Evolutionary conservation across 2,113 vertebrate genomes (phyloP), one percentile per base, ranked within the genome.

Genomic region (Passer montanus): DNA sequence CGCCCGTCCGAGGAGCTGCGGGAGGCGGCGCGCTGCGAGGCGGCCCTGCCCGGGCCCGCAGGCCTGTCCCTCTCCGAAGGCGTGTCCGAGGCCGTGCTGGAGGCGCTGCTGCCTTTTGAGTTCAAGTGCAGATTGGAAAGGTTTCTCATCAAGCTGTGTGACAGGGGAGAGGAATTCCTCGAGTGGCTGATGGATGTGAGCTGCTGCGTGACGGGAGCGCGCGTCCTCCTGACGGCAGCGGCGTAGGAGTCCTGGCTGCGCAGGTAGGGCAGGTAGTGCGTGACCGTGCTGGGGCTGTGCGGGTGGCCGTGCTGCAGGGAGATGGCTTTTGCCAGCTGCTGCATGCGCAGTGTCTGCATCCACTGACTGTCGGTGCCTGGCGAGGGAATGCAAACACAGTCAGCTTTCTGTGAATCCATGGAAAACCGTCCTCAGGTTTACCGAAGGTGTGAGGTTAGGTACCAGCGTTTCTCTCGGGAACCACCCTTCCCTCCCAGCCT

Each of bases 61-160:
- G 97, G 98, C 23, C 97, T 98, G 72, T 98, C 98, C 87, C 98
- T 97, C 87, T 99, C 99, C 0, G 95, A 98, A 30, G 98, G 78
- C 67, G 97, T 99, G 89, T 99, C 99, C 0, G 98, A 98, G n/a
- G 98, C 98, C 0, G 99, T 98, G 96, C 99, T 99, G 93, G 98
- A 99, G 26, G 99, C 98, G 87, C 99, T 99, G 97, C 99, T 99
- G 80, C 99, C 99, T 96, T 98, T 99, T 16, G 99, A 99, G 91
- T 98, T 99, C 86, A 99, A 96, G n/a, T 99, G 98, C 30, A 99
- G 92, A 3, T 97, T 97, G 0, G 98, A 98, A 66, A 99, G 96
- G 97, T 98, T 99, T 95, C 98, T 97, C 19, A 98, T 91, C 52
- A 99, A 94, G 60, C 97, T 93, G 12, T 98, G 91, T 1, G 97